These are phyloP conservation scores for human (Homo sapiens) DNA, from an alignment of 2,113 vertebrate genomes.

Conservation along the genomic window GRCh38 chr5:28630001-28630500, in stretches of 20 bases:
- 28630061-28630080: constrained; percentile 32
- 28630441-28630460: fast-evolving
- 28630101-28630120: neutral
- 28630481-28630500: fast-evolving
- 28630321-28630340: neutral
- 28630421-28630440: neutral
- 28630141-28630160: neutral
- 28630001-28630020: neutral
- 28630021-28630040: neutral
- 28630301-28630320: neutral
- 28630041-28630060: constrained; percentile 19
- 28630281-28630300: neutral
- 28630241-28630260: neutral
- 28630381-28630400: neutral
- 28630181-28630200: neutral
- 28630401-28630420: neutral
- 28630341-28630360: neutral
- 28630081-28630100: neutral
- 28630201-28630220: neutral
- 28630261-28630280: neutral
- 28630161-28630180: constrained; percentile 44
- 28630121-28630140: constrained; percentile 49
- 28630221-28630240: neutral
- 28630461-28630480: neutral
- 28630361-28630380: neutral